These are phyloP conservation scores for Leptopilina drosophilae DNA, from an alignment of 2,888 invertebrate genomes.

Conservation along the genomic window DNA sequence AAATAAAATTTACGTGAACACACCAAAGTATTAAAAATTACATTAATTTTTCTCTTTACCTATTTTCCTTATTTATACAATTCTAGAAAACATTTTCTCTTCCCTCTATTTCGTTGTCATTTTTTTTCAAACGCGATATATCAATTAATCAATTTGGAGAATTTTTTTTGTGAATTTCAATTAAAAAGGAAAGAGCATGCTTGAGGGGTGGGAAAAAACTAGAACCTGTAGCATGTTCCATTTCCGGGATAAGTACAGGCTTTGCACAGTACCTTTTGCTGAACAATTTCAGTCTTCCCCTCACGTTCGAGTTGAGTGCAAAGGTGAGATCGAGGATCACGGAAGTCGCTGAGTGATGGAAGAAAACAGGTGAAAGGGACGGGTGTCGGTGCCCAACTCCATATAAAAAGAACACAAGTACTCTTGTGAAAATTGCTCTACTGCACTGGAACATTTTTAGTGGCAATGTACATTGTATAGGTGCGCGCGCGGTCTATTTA, in stretches of 20 bases:
- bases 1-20: no score
- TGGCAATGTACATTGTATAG: slow-evolving; percentile 37
- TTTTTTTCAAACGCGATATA: no score
- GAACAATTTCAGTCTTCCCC: slow-evolving; percentile 49
- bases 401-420: slow-evolving; percentile 57
- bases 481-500: slow-evolving; percentile 8
- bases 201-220: no score
- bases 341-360: slow-evolving; percentile 41
- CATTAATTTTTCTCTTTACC: no score
- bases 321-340: slow-evolving; percentile 42
- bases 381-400: slow-evolving; percentile 45
- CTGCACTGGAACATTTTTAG: slow-evolving; percentile 29
- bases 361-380: slow-evolving; percentile 41
- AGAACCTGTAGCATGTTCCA: slow-evolving; percentile 38
- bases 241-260: background rate
- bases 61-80: no score
- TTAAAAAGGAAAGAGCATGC: background rate
- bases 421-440: slow-evolving; percentile 58
- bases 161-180: background rate
- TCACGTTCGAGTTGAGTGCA: slow-evolving; percentile 44
- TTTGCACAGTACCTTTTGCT: slow-evolving; percentile 41
- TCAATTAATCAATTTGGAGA: no score
- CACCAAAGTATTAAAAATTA: no score
- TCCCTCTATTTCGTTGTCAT: no score
- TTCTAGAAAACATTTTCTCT: no score